These are phyloP conservation scores for Tachina fera DNA, from an alignment of 2,888 invertebrate species.

Conservation along the genomic window DNA sequence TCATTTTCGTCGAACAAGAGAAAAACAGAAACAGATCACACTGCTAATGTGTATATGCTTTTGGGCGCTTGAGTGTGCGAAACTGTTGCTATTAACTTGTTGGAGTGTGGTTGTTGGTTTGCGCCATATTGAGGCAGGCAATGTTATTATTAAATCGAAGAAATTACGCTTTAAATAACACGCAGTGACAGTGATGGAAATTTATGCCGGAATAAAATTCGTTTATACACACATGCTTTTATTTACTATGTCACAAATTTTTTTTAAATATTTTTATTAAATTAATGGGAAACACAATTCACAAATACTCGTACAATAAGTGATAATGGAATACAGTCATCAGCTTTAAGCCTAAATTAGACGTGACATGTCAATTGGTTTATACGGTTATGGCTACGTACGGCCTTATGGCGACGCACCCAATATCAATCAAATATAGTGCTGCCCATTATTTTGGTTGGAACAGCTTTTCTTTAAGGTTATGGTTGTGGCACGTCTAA, in stretches of 20 bases:
- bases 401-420: too few species aligned
- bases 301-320: too few species aligned
- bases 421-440: too few species aligned
- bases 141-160: slow-evolving; percentile 67
- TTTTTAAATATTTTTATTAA: too few species aligned
- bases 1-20: slow-evolving; percentile 76
- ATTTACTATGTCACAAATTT: background rate
- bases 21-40: slow-evolving; percentile 43
- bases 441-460: too few species aligned
- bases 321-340: background rate
- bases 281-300: too few species aligned
- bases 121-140: slow-evolving; percentile 67
- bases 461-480: too few species aligned
- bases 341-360: too few species aligned
- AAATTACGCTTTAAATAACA: slow-evolving; percentile 72
- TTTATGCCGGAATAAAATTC: slow-evolving; percentile 70
- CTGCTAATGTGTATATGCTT: slow-evolving; percentile 47
- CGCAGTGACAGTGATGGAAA: slow-evolving; percentile 68
- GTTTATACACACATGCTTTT: slow-evolving; percentile 59
- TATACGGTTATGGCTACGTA: too few species aligned
- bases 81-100: background rate
- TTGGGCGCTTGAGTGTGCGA: slow-evolving; percentile 7
- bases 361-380: too few species aligned
- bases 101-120: background rate
- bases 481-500: too few species aligned